Conservation (phyloP, 1,140 invertebrate species). For the Drosophila tristis region DNA sequence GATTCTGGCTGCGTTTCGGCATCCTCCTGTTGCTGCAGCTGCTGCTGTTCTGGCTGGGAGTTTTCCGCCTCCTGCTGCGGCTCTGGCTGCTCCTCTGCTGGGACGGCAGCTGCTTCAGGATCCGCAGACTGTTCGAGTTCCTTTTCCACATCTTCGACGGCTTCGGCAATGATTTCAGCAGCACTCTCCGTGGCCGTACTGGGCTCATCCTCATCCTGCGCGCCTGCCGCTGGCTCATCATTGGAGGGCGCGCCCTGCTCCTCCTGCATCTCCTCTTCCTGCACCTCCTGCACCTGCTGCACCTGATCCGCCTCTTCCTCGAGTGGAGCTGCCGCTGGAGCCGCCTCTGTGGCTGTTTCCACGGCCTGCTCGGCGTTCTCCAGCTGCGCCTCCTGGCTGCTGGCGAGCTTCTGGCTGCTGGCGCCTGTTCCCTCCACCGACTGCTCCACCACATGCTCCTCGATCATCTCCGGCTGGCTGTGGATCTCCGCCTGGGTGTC, state of each 20-base stretch:
- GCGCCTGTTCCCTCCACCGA: too few relatives aligned
- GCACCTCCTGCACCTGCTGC: conserved; percentile 1
- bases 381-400: conserved; percentile 61
- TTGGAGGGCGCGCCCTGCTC: neutral
- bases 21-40: neutral
- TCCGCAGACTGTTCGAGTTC: conserved; percentile 21
- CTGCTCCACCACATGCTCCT: conserved; percentile 61
- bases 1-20: neutral
- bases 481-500: neutral
- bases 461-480: conserved; percentile 43
- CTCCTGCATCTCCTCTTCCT: too few relatives aligned
- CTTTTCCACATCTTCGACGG: conserved; percentile 27
- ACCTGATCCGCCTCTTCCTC: conserved; percentile 11
- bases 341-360: conserved; percentile 48
- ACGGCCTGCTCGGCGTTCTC: conserved; percentile 42
- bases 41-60: neutral
- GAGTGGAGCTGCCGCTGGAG: neutral
- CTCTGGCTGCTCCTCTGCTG: conserved; percentile 19
- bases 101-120: conserved; percentile 5
- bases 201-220: neutral
- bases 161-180: conserved; percentile 10
- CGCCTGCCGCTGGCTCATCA: conserved; percentile 1
- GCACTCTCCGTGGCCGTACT: conserved; percentile 4
- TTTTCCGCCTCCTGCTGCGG: neutral
- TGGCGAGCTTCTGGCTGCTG: conserved; percentile 14